Conservation (phyloP, 2,888 invertebrate species). For the Villa cingulata region DNA sequence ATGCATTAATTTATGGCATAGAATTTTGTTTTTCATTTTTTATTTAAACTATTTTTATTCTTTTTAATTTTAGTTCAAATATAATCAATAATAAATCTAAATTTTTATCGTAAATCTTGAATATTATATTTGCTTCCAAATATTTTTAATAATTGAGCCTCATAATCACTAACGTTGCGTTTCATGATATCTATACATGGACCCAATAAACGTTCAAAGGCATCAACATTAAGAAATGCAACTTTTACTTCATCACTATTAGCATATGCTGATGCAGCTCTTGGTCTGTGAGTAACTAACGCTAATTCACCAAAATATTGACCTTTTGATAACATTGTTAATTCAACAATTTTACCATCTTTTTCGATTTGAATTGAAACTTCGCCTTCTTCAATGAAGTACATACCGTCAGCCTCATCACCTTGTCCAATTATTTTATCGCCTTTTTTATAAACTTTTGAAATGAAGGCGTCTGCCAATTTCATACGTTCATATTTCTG, state of each 20-base stretch:
- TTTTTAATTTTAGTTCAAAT: too few relatives aligned
- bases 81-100: neutral
- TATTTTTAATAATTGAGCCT: slow-evolving; percentile 86
- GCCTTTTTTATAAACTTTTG: slow-evolving; percentile 72
- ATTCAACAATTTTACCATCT: slow-evolving; percentile 70
- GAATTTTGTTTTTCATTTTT: too few relatives aligned
- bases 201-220: too few relatives aligned
- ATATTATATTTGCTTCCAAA: slow-evolving; percentile 93
- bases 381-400: slow-evolving; percentile 79
- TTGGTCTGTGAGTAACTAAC: slow-evolving; percentile 89
- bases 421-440: too few relatives aligned
- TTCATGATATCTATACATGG: slow-evolving; percentile 97
- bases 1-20: too few relatives aligned
- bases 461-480: slow-evolving; percentile 85
- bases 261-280: too few relatives aligned
- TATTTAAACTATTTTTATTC: too few relatives aligned
- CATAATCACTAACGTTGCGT: slow-evolving; percentile 93
- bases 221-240: slow-evolving; percentile 97
- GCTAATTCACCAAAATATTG: too few relatives aligned
- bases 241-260: slow-evolving; percentile 73
- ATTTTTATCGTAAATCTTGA: slow-evolving; percentile 80
- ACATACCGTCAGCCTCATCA: too few relatives aligned
- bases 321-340: slow-evolving; percentile 56
- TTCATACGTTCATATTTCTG: slow-evolving; percentile 96
- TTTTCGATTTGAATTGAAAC: too few relatives aligned